Conservation (phyloP, 2,888 invertebrate genomes). For the Coelinius sp. region DNA sequence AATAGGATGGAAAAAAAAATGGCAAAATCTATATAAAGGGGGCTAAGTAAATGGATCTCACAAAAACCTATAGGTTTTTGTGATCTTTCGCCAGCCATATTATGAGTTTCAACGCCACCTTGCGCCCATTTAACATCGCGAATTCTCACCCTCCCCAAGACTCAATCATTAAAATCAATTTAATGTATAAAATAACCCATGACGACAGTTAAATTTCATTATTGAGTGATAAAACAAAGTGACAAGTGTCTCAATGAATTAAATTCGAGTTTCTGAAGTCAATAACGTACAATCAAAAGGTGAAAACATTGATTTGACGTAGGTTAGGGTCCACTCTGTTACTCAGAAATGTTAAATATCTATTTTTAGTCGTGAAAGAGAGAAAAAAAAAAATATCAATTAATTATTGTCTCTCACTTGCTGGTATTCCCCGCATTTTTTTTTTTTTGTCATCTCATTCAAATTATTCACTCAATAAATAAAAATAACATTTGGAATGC, state of each 20-base stretch:
- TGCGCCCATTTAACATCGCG: too few species aligned
- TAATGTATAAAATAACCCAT: background rate
- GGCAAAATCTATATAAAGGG: too few species aligned
- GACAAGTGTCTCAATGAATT: background rate
- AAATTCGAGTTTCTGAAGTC: background rate
- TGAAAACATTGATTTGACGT: background rate
- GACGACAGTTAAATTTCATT: background rate
- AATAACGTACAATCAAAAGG: background rate
- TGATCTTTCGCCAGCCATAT: too few species aligned
- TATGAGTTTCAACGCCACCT: too few species aligned
- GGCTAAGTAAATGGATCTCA: too few species aligned
- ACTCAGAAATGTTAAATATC: background rate
- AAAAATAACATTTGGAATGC: background rate
- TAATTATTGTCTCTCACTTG: background rate
- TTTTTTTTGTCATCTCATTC: background rate
- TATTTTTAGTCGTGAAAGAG: background rate
- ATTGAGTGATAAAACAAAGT: background rate
- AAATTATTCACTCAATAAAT: background rate
- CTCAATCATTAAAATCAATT: background rate
- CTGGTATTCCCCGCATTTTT: background rate
- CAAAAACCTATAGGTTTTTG: too few species aligned
- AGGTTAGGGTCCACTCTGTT: constrained; percentile 9
- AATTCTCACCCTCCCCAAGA: too few species aligned
- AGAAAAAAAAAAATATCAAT: background rate
- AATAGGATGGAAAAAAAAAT: too few species aligned